Evolutionary conservation across 2,113 vertebrate genomes (phyloP).

Genomic region (Felis chaus): DNA sequence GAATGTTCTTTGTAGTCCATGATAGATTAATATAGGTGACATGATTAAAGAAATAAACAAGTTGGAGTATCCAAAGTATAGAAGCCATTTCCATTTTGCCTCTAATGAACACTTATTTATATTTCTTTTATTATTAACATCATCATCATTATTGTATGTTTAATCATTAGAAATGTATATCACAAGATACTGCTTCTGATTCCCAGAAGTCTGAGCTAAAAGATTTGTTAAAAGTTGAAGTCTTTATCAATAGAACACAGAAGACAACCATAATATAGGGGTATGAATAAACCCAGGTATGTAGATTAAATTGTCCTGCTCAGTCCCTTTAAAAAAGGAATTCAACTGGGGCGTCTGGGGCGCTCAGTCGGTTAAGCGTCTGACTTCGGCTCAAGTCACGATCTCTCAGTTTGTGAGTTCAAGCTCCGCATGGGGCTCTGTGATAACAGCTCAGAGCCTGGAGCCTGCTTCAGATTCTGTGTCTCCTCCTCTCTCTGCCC

Average conservation of each 20-base stretch:
- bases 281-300: background rate
- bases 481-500: too few relatives aligned
- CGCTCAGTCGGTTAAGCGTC: too few relatives aligned
- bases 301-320: slow-evolving; percentile 15
- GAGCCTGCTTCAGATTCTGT: too few relatives aligned
- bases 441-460: too few relatives aligned
- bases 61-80: background rate
- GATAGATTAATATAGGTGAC: background rate
- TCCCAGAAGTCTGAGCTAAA: slow-evolving; percentile 20
- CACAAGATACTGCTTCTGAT: background rate
- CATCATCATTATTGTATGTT: slow-evolving; percentile 7
- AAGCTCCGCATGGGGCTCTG: too few relatives aligned
- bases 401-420: too few relatives aligned
- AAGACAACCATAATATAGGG: background rate
- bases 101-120: background rate
- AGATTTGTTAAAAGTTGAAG: background rate
- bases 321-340: background rate
- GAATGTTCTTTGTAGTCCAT: background rate
- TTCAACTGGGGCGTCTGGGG: background rate
- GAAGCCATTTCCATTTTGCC: background rate
- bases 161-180: slow-evolving; percentile 11
- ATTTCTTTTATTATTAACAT: slow-evolving; percentile 8
- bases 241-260: slow-evolving; percentile 13
- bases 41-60: background rate
- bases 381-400: too few relatives aligned